Evolutionary conservation across 2,113 vertebrate genomes (phyloP), one percentile per base, ranked within the genome.

Genomic region (Delphinus delphis): DNA sequence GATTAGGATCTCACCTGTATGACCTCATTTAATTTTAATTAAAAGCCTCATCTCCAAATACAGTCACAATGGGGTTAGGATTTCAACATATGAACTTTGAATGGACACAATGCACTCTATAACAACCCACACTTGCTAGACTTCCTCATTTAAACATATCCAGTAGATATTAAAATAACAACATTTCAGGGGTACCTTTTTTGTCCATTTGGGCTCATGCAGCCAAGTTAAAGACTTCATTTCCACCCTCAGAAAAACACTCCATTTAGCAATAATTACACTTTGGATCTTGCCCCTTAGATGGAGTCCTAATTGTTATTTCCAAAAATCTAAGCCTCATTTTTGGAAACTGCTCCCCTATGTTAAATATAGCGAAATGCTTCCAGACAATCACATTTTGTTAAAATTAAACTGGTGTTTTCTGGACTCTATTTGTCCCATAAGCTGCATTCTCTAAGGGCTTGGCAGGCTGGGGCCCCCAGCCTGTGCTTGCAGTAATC

Each of bases 271-370:
- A 82, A n/a, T 88, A 87, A 97, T 97, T 92, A 88, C 38, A 91
- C 67, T 90, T 95, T 97, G 70, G 87, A 96, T 90, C 1, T 2
- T 97, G 77, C 92, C 67, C 70, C 82, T 93, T 97, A 94, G 23
- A 68, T 41, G 87, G 77, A 83, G 65, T 96, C 94, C 93, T 97
- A 95, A 95, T 97, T 80, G 90, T 93, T 47, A 92, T 73, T 88
- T 85, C 95, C 89, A 90, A 93, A 88, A 97, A 91, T 71, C 88
- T 94, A 53, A 95, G 89, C 67, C 44, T 92, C 92, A 26, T 96
- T 95, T 87, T 91, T 93, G 68, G 93, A 98, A 98, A 98, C 95
- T 94, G 97, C 70, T 80, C 41, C 80, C 55, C 94, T 83, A 55
- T 83, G 90, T 97, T 95, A 91, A 95, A 96, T 53, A 94, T 25